phyloP scores from a whole-genome alignment of 2,113 vertebrate species.

The Pelodiscus sinensis region DNA sequence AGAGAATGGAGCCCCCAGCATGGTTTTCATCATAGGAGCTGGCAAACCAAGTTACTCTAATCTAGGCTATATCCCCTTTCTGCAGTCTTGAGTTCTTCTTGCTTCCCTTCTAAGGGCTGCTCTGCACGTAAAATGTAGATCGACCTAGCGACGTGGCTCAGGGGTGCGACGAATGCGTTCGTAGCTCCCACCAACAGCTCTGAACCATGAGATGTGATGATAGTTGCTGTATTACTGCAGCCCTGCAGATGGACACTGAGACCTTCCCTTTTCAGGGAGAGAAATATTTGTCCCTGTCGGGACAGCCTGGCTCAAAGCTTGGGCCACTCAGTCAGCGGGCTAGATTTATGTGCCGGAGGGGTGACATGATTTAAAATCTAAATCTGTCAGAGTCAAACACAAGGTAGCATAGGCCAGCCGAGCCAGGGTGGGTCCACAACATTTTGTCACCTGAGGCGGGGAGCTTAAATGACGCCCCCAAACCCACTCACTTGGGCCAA shows the following conservation, averaged over 20 bases:
- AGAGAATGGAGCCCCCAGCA: background rate
- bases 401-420: background rate
- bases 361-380: background rate
- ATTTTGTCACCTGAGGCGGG: no score
- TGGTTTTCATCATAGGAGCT: no score
- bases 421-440: background rate
- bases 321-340: background rate
- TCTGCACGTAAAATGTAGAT: no score
- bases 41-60: background rate
- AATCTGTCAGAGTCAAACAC: background rate
- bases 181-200: no score
- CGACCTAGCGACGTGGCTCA: no score
- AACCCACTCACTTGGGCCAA: no score
- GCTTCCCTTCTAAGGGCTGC: background rate
- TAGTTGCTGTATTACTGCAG: no score
- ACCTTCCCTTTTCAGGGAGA: background rate
- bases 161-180: no score
- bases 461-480: no score
- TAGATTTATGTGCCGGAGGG: background rate
- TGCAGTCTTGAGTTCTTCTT: background rate
- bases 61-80: background rate
- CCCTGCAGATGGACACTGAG: background rate
- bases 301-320: background rate
- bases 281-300: background rate
- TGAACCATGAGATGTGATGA: no score